phyloP scores from a whole-genome alignment of 2,113 vertebrate species.

The Hystrix brachyura region DNA sequence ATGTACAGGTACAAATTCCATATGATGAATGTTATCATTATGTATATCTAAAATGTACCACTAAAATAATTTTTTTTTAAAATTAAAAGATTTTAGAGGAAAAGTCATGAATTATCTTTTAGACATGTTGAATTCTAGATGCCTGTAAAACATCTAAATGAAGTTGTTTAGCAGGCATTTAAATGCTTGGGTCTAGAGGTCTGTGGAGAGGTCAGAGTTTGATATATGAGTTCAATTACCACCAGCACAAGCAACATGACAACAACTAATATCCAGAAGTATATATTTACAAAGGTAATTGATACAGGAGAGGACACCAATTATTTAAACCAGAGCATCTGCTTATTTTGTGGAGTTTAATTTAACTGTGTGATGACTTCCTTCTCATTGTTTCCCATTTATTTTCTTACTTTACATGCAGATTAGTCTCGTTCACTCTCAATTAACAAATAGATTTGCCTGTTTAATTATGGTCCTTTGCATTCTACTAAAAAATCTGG shows the following conservation, averaged over 20 bases:
- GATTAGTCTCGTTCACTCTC: slow-evolving; percentile 7
- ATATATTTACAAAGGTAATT: not conserved
- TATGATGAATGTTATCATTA: too few species aligned
- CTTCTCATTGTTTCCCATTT: not conserved
- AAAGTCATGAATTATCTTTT: slow-evolving; percentile 10
- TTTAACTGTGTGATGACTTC: not conserved
- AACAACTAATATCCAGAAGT: not conserved
- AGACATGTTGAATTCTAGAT: not conserved
- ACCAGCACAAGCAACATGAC: not conserved
- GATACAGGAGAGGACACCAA: not conserved
- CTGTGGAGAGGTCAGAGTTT: not conserved
- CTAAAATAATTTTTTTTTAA: too few species aligned
- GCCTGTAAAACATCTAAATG: not conserved
- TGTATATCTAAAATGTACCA: too few species aligned
- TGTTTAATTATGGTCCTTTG: not conserved
- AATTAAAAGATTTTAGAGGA: not conserved
- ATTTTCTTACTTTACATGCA: not conserved
- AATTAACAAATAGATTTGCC: not conserved
- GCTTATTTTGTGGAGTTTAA: not conserved
- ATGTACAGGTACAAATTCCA: too few species aligned
- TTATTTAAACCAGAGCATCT: not conserved
- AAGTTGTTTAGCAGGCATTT: not conserved
- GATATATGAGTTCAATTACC: not conserved
- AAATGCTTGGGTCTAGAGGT: not conserved
- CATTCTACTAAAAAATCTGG: slow-evolving; percentile 33